Evolutionary conservation across 2,797 vertebrate genomes (phyloP).

Genomic region (Myoxocephalus aenaeus): DNA sequence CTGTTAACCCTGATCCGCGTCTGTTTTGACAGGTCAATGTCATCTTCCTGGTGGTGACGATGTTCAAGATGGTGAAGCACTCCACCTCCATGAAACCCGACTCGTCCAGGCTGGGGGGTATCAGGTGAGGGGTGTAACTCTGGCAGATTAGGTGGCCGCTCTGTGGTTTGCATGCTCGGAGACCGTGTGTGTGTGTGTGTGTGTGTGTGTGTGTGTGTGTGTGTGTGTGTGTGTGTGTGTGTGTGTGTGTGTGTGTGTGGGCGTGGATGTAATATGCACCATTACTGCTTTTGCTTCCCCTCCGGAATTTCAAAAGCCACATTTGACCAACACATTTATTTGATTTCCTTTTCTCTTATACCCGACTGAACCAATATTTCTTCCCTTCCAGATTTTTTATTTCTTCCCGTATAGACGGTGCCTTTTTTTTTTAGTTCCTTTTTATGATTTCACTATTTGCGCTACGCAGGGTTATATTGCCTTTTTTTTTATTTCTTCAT

Average conservation of each 20-base stretch:
- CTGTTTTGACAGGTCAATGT: conserved; percentile 97
- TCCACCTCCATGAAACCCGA: conserved; percentile 99
- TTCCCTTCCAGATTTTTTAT: conserved; percentile 55
- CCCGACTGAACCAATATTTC: conserved; percentile 47
- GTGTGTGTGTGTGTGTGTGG: conserved; percentile 4
- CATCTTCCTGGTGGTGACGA: conserved; percentile 96
- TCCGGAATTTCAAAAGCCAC: conserved; percentile 55
- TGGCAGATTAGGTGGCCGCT: conserved; percentile 62
- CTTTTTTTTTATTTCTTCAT: conserved; percentile 69
- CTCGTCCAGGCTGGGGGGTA: conserved; percentile 98
- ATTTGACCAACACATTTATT: conserved; percentile 59
- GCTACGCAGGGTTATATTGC: conserved; percentile 59
- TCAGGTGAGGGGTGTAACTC: conserved; percentile 90
- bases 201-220: conserved; percentile 23
- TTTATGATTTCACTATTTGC: conserved; percentile 67
- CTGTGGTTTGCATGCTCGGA: conserved; percentile 18
- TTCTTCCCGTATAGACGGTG: conserved; percentile 40
- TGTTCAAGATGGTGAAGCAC: conserved; percentile 99
- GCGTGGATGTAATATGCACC: conserved; percentile 11
- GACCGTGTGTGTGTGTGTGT: neutral
- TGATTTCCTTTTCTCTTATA: conserved; percentile 59
- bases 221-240: conserved; percentile 14
- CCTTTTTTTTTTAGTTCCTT: conserved; percentile 50
- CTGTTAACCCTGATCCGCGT: conserved; percentile 71
- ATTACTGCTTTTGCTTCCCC: conserved; percentile 54